Evolutionary conservation across 2,888 invertebrate species (phyloP).

Genomic region (Melieria omissa): DNA sequence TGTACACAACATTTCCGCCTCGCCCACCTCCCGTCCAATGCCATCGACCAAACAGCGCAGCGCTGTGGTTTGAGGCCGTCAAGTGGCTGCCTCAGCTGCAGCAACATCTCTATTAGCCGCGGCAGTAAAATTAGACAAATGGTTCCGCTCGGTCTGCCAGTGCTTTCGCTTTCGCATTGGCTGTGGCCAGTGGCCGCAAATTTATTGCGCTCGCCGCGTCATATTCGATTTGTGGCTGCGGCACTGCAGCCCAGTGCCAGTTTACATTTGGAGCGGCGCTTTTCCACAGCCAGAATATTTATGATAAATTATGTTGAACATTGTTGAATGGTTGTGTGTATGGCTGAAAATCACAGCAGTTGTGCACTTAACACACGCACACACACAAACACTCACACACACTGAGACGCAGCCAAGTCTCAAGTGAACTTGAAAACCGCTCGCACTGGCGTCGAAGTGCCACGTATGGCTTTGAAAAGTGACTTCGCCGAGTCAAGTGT

Average conservation of each 20-base stretch:
- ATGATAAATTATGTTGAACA: slow-evolving; percentile 24
- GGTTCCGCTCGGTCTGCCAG: slow-evolving; percentile 12
- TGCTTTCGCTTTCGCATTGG: background rate
- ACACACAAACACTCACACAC: background rate
- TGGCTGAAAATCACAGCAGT: slow-evolving; percentile 3
- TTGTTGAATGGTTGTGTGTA: slow-evolving; percentile 5
- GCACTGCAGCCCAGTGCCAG: slow-evolving; percentile 1
- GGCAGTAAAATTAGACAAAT: slow-evolving; percentile 32
- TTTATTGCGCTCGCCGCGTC: slow-evolving; percentile 26
- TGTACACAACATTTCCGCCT: background rate
- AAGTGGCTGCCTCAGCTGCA: background rate
- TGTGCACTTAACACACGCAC: background rate
- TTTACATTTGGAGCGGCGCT: background rate
- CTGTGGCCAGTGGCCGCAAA: background rate
- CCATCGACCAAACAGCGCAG: too few relatives aligned
- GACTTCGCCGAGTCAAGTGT: background rate
- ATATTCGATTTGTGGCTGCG: slow-evolving; percentile 21
- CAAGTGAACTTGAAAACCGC: too few relatives aligned
- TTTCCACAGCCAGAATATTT: slow-evolving; percentile 7
- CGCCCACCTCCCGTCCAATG: too few relatives aligned
- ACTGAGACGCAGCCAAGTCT: too few relatives aligned
- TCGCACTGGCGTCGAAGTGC: background rate
- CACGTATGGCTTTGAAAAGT: background rate
- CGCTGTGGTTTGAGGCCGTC: background rate
- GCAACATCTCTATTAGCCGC: slow-evolving; percentile 27